Conservation (phyloP, 2,797 vertebrate species). For the Monodelphis domestica region DNA sequence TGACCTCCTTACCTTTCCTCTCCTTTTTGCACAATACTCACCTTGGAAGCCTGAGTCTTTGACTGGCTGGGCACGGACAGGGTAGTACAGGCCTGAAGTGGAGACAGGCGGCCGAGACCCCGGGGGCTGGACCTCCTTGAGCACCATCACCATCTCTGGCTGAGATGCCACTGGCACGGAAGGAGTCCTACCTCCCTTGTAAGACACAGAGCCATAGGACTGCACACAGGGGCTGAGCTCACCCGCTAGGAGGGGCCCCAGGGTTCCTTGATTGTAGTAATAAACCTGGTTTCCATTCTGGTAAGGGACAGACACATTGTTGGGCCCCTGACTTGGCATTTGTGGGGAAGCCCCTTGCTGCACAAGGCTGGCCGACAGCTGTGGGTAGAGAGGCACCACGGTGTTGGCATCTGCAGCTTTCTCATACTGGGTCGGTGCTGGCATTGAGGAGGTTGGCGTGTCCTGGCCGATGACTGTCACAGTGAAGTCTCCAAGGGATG, state of each 20-base stretch:
- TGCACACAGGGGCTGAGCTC: constrained; percentile 23
- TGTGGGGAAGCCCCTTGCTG: constrained; percentile 33
- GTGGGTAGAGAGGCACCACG: neutral
- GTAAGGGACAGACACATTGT: constrained; percentile 22
- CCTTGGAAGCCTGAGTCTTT: constrained; percentile 33
- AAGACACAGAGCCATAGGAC: constrained; percentile 4
- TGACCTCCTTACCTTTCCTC: neutral
- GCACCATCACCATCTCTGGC: constrained; percentile 54
- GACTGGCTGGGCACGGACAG: constrained; percentile 24
- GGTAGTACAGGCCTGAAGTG: neutral
- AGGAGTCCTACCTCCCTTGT: neutral
- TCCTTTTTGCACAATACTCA: constrained; percentile 29
- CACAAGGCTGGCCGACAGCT: constrained; percentile 19
- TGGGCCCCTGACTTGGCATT: constrained; percentile 23
- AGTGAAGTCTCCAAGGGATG: neutral
- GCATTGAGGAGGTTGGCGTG: constrained; percentile 9
- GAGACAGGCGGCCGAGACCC: neutral
- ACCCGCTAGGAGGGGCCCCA: constrained; percentile 1
- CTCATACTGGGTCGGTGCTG: constrained; percentile 6
- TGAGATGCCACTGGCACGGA: constrained; percentile 9
- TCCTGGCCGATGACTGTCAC: constrained; percentile 25
- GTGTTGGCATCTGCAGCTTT: neutral
- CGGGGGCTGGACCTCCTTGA: constrained; percentile 43
- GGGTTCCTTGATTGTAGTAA: constrained; percentile 26
- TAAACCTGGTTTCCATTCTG: constrained; percentile 43